Conservation (phyloP, 2,888 invertebrate genomes). For the Amaurobius ferox region DNA sequence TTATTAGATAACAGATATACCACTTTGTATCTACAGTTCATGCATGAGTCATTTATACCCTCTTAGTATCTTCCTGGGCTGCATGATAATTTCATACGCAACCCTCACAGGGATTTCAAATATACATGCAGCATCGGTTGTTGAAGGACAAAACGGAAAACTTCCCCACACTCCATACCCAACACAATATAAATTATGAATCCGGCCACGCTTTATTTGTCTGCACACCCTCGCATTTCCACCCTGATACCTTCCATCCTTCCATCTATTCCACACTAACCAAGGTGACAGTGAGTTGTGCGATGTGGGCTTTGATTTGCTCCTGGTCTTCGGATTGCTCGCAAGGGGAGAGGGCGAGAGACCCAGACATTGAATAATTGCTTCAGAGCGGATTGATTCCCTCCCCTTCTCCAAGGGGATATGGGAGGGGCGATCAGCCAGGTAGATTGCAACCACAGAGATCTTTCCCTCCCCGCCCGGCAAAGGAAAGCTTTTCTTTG, state of each 20-base stretch:
- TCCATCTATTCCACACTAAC: slow-evolving; percentile 14
- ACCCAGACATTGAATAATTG: slow-evolving; percentile 63
- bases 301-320: slow-evolving; percentile 68
- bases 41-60: too few species aligned
- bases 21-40: too few species aligned
- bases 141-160: neutral
- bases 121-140: neutral
- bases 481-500: slow-evolving; percentile 61
- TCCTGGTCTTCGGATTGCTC: slow-evolving; percentile 10
- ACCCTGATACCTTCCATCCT: neutral
- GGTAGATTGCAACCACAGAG: slow-evolving; percentile 53
- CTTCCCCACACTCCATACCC: neutral
- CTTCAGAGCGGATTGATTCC: slow-evolving; percentile 59
- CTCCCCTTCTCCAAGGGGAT: slow-evolving; percentile 29
- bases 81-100: too few species aligned
- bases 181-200: neutral
- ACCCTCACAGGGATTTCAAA: neutral
- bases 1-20: too few species aligned
- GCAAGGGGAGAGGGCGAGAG: slow-evolving; percentile 4
- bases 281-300: slow-evolving; percentile 57
- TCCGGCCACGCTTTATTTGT: neutral
- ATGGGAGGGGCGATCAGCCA: slow-evolving; percentile 24
- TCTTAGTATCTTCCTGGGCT: too few species aligned
- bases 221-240: neutral
- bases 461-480: slow-evolving; percentile 4